Percentiles rank a stretch among this genome's conserved stretches.
phyloP scores from a whole-genome alignment of 2,888 invertebrate species.

The Cylindroiulus punctatus region DNA sequence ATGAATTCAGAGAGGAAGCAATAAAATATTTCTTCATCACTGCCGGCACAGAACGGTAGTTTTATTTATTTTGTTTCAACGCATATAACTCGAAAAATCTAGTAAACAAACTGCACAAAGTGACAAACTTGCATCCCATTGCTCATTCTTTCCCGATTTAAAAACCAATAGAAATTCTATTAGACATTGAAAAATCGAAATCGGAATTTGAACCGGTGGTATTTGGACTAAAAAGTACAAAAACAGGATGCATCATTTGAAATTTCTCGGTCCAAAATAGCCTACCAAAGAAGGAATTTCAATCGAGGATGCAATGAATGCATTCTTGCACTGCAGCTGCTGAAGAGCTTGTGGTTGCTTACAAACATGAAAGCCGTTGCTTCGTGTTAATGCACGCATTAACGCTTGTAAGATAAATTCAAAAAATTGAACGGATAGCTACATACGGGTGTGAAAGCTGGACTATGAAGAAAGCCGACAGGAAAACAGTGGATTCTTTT shows the following conservation, averaged over 20 bases:
- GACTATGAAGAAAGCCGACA: no score
- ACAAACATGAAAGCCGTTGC: neutral
- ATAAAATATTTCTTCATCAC: slow-evolving; percentile 32
- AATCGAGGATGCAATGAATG: neutral
- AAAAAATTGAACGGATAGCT: no score
- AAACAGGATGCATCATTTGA: neutral
- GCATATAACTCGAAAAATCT: slow-evolving; percentile 13
- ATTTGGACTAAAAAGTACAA: neutral
- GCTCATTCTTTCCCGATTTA: neutral
- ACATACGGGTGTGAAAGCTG: no score
- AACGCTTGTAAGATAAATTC: neutral
- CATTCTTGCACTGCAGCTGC: neutral
- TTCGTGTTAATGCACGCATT: neutral
- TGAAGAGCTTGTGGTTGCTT: neutral
- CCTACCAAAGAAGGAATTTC: neutral
- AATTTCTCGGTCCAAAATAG: neutral
- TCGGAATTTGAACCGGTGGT: neutral
- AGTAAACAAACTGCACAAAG: neutral
- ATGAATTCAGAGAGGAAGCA: slow-evolving; percentile 38
- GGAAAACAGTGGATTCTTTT: no score
- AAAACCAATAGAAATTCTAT: neutral
- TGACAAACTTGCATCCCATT: slow-evolving; percentile 4
- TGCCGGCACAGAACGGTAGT: slow-evolving; percentile 11
- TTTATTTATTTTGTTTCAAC: slow-evolving; percentile 27
- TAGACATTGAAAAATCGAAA: neutral